These are phyloP conservation scores for Drosophila nigritarsus DNA, from an alignment of 2,888 invertebrate genomes.

Conservation along the genomic window DNA sequence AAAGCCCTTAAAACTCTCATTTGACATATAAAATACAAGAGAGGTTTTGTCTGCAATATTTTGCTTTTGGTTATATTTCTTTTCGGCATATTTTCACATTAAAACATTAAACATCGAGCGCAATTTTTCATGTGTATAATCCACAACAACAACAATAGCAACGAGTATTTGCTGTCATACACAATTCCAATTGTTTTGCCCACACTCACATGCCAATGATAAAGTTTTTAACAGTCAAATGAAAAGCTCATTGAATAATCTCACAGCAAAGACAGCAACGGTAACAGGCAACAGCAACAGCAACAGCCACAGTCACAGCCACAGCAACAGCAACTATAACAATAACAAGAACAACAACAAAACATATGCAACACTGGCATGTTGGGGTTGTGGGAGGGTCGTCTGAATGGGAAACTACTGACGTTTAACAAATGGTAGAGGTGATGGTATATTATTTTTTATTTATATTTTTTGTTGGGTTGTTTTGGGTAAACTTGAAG, in stretches of 20 bases:
- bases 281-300: constrained; percentile 30
- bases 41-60: background rate
- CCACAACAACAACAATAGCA: background rate
- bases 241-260: constrained; percentile 76
- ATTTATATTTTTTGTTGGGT: background rate
- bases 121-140: constrained; percentile 16
- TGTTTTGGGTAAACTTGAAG: constrained; percentile 6
- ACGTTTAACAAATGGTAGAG: constrained; percentile 62
- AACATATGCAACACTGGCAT: constrained; percentile 50
- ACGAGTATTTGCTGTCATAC: constrained; percentile 1
- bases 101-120: background rate
- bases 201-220: constrained; percentile 53
- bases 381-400: constrained; percentile 31
- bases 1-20: background rate
- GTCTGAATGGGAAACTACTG: constrained; percentile 49
- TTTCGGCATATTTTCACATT: background rate
- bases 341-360: constrained; percentile 33
- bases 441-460: background rate
- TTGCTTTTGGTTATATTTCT: background rate
- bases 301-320: constrained; percentile 23
- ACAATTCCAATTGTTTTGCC: constrained; percentile 21
- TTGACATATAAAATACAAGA: background rate
- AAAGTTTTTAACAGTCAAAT: constrained; percentile 70
- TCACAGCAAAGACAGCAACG: constrained; percentile 36
- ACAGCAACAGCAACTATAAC: constrained; percentile 31